Evolutionary conservation across 92 coral and sea anemone species (phyloP).

Genomic region (Siderastrea radians): DNA sequence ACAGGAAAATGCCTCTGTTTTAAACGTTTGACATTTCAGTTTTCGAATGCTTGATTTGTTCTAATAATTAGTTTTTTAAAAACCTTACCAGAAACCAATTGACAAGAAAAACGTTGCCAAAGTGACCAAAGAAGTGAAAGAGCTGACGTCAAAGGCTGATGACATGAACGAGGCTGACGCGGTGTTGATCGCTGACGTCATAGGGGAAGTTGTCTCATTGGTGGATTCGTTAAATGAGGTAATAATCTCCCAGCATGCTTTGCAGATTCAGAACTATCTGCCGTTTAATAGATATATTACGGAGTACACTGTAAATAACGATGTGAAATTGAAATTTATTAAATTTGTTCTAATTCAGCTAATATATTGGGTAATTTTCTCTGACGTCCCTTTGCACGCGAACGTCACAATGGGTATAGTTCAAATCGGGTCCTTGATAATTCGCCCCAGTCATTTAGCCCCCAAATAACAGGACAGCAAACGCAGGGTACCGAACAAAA

Average conservation of each 20-base stretch:
- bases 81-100: constrained; percentile 46
- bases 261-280: neutral
- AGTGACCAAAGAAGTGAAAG: constrained; percentile 66
- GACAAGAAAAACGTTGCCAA: constrained; percentile 60
- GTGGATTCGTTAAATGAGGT: constrained; percentile 79
- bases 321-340: too few species aligned
- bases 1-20: too few species aligned
- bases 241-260: neutral
- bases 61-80: neutral
- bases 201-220: constrained; percentile 55
- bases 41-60: neutral
- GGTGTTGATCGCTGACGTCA: constrained; percentile 69
- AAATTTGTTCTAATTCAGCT: neutral
- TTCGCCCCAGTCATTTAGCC: neutral
- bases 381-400: neutral
- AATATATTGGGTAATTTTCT: neutral
- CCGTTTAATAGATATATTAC: too few species aligned
- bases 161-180: constrained; percentile 84
- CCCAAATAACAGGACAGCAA: neutral
- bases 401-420: neutral
- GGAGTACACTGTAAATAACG: too few species aligned
- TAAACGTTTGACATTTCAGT: too few species aligned
- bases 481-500: too few species aligned
- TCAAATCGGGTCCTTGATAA: neutral
- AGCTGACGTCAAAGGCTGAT: constrained; percentile 56